These are phyloP conservation scores for Gymnosoma rotundatum DNA, from an alignment of 2,888 invertebrate species.

Conservation along the genomic window DNA sequence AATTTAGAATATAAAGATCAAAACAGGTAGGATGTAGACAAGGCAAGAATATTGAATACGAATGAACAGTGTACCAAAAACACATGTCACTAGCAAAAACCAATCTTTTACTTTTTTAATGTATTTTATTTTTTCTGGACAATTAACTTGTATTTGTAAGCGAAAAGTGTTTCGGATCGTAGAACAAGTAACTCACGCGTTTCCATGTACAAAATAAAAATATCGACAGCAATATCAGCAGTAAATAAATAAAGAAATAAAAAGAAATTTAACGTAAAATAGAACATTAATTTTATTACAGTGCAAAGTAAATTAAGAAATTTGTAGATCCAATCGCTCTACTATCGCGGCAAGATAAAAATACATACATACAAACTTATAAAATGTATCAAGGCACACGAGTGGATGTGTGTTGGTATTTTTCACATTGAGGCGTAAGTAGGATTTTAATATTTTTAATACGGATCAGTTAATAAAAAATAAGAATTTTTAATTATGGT, in stretches of 20 bases:
- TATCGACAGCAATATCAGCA: constrained; percentile 28
- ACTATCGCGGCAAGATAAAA: constrained; percentile 31
- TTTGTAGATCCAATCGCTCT: constrained; percentile 52
- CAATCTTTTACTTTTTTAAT: constrained; percentile 31
- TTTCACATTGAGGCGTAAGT: neutral
- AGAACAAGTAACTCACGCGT: constrained; percentile 69
- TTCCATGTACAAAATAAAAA: constrained; percentile 52
- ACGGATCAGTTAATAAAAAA: too few species aligned
- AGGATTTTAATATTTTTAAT: too few species aligned
- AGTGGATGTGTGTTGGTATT: neutral
- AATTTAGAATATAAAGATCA: neutral
- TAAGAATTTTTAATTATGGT: too few species aligned
- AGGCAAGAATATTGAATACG: constrained; percentile 6
- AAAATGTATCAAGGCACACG: constrained; percentile 37
- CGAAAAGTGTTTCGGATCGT: constrained; percentile 63
- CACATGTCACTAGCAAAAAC: constrained; percentile 49
- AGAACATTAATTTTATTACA: constrained; percentile 63
- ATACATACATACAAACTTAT: neutral
- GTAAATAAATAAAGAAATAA: constrained; percentile 11
- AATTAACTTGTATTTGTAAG: constrained; percentile 39
- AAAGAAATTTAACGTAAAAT: constrained; percentile 58
- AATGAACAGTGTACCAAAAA: constrained; percentile 28
- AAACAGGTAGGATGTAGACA: neutral
- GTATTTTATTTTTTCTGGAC: constrained; percentile 11
- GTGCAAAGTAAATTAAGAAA: constrained; percentile 57